Evolutionary conservation across 2,113 vertebrate genomes (phyloP).

Genomic region (Equus przewalskii): DNA sequence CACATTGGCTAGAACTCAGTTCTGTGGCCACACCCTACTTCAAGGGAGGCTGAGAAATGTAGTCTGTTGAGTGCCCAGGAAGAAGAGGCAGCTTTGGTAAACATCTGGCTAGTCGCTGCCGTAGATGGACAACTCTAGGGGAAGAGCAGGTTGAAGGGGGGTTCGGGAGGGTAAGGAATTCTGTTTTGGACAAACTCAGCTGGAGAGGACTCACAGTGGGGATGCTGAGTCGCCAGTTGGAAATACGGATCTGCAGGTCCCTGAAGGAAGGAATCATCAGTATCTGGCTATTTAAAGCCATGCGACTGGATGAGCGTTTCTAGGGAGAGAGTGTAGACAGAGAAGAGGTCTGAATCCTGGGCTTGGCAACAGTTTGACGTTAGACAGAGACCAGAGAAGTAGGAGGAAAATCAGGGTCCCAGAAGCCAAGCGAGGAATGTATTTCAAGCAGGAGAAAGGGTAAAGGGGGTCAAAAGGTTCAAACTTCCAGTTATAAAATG

Average conservation of each 20-base stretch:
- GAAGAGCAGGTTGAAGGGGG: background rate
- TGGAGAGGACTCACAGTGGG: background rate
- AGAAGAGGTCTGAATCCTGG: background rate
- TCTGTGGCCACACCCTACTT: background rate
- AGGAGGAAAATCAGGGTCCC: background rate
- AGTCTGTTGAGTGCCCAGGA: background rate
- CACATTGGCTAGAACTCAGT: background rate
- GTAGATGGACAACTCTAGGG: background rate
- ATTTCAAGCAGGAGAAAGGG: background rate
- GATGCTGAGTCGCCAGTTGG: background rate
- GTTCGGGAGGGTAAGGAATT: background rate
- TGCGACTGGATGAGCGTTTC: background rate
- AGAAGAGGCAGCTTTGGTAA: background rate
- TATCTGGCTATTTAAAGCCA: background rate
- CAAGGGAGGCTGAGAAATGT: background rate
- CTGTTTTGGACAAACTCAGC: background rate
- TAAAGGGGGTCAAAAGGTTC: background rate
- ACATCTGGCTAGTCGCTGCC: background rate
- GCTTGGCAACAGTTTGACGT: background rate
- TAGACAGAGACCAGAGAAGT: background rate
- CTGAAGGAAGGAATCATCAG: background rate
- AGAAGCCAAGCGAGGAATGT: background rate
- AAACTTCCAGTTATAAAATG: background rate
- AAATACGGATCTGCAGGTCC: background rate
- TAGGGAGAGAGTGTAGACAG: background rate